Base-by-base conservation (phyloP, 2,888 invertebrate species). In the Tipula helvola region DNA sequence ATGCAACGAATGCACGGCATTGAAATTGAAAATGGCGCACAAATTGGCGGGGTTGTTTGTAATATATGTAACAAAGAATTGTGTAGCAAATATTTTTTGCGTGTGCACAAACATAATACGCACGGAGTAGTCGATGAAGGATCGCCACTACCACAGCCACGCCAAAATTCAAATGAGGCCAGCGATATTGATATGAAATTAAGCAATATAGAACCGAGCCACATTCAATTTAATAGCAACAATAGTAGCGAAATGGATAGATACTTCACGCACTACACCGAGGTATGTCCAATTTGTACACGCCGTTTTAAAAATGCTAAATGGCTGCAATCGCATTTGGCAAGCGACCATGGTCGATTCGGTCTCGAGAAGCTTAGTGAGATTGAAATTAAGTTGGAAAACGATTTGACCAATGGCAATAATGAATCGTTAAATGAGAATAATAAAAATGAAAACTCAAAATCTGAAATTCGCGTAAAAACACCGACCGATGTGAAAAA, bases 1-100 rank as follows among this genome's bases (percentile, higher is more conserved):
- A 99, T 99, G 97, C 96, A 98, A 90, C 95, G 98, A 90, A 99
- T 99, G 97, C 99, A 98, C 91, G 97, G 97, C 84, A 98, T 98
- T 89, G 97, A 97, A 90, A 95, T 98, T 86, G 97, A 97, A 91
- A 97, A 97, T 90, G 97, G 97, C 28, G 96, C 97, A 47, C 97
- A 97, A 91, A 96, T 97, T 57, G 97, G 97, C 5, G 98, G 98
- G 36, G 98, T 97, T 7, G 96, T 98, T 85, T 98, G 98, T 92
- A 98, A 98, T 91, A 97, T 99, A 88, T 99, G 99, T 92, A 97
- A 98, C 92, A 98, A 98, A 91, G 98, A 99, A 92, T 93, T 99
- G 87, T 99, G 99, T 93, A 98, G 98, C 92, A 99, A 99, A 91
- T 98, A 99, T 91, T 99, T 99, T 90, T 93, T 99, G 87, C 95